A percentile compares a stretch with the other conserved stretches of the same genome.
These are phyloP conservation scores for Eolophus roseicapilla DNA, from an alignment of 2,113 vertebrate genomes.

Conservation along the genomic window DNA sequence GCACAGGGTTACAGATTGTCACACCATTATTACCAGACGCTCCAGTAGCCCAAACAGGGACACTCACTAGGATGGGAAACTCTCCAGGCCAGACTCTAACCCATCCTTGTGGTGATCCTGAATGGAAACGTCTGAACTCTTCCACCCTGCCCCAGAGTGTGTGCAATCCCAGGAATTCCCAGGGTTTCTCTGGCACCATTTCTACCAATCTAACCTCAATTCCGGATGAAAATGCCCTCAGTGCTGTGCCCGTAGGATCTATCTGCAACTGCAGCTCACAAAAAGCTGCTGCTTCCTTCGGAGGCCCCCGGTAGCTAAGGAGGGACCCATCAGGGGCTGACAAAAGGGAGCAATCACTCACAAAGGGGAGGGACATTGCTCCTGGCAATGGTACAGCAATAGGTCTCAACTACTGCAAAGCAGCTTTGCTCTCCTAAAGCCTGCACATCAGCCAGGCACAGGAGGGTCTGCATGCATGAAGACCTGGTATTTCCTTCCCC, in stretches of 20 bases:
- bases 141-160: neutral
- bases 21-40: neutral
- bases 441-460: neutral
- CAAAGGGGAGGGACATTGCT: neutral
- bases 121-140: neutral
- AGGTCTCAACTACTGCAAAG: neutral
- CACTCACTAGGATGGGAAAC: neutral
- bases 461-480: neutral
- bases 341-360: neutral
- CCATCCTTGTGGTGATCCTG: neutral
- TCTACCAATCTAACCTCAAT: neutral
- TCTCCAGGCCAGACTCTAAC: neutral
- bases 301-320: neutral
- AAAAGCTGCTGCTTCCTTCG: neutral
- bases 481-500: neutral
- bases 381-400: neutral
- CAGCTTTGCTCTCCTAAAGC: neutral
- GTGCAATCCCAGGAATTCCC: neutral
- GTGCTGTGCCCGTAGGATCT: neutral
- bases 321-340: neutral
- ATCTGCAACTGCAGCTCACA: neutral
- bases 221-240: neutral
- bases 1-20: neutral
- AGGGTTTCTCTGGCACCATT: neutral
- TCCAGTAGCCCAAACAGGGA: neutral